Base-by-base conservation (phyloP, 2,113 vertebrate genomes). In the Muntiacus muntjak region DNA sequence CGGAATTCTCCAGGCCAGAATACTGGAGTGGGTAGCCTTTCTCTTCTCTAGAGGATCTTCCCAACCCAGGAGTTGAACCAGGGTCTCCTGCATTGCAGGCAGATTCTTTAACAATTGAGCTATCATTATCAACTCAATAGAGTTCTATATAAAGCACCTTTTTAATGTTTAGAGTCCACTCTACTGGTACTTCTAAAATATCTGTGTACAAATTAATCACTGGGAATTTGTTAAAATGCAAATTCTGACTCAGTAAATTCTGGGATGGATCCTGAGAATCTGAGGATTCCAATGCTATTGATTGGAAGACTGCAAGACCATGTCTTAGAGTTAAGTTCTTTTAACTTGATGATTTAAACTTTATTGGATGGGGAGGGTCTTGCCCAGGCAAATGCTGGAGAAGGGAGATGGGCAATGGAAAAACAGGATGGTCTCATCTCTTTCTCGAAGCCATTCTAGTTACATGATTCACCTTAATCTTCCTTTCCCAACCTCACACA, bases 391-490 rank as follows among this genome's bases (percentile, higher is more conserved):
- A 85, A 87, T 11, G 9, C 60, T 55, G 25, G 36, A 50, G 67
- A 74, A 89, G 40, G 15, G 26, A 40, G 36, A 21, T n/a, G 30
- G 50, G 16, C 50, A 40, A 7, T 14, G 58, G 74, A 52, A 91
- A 91, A 87, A 90, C 14, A 47, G 60, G 62, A 95, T 87, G 50
- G 17, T 33, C 58, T 84, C 25, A 36, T 54, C 36, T 84, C 43
- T 94, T 94, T 91, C 81, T 83, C 30, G 74, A 96, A 96, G 50
- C 74, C 54, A 33, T 79, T 26, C 50, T 90, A 43, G 78, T 83
- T 89, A 45, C 4, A 74, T 45, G 54, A 82, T 30, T 93, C 40
- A 50, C 25, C 60, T 89, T 90, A 45, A 23, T 74, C 16, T 90
- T 81, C 67, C 58, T 87, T 91, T 57, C 81, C 50, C 50, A 87